Base-by-base conservation (phyloP, 2,797 vertebrate genomes). In the Scarus forsteni region DNA sequence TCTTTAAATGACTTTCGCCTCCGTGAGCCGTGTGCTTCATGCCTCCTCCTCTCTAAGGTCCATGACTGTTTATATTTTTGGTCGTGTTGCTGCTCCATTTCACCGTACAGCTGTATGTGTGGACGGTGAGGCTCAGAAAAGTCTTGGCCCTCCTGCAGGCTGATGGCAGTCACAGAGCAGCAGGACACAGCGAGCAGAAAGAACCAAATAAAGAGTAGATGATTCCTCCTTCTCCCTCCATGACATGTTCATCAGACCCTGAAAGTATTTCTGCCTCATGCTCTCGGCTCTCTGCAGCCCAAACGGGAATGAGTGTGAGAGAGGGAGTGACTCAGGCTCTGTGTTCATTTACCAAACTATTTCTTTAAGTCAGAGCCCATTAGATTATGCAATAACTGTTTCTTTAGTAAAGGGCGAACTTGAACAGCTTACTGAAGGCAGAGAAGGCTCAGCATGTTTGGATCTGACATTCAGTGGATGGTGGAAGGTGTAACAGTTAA, bases 211-310 rank as follows among this genome's bases (percentile, higher is more conserved):
- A 90, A 85, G 82, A 83, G 80, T 72, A 88, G 88, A 90, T 90
- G 39, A 88, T 90, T 87, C 83, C 70, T 79, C 52, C 79, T 80
- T 81, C 75, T 89, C 88, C 71, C 74, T 44, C 61, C 87, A 86
- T 90, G 89, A 91, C 87, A 84, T 85, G 89, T 92, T 91, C 86
- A 88, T 87, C 84, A 84, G 86, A 89, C 71, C 88, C 84, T 91
- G 84, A 89, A 92, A 90, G 85, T 81, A 67, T 50, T 66, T 90
- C 88, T 88, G 79, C 86, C 73, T 85, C 53, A 27, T 27, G 6
- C 84, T 77, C 59, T 74, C 27, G 83, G 72, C 66, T 60, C 76
- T 83, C 48, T 82, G 49, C 55, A 73, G 44, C 48, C 45, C n/a
- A n/a, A 48, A 48, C n/a, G 48, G 19, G 53, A 44, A 55, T 73